A percentile compares a stretch with the other conserved stretches of the same genome.
Conservation (phyloP, 2,888 invertebrate genomes). For the Eugnorisma glareosa region DNA sequence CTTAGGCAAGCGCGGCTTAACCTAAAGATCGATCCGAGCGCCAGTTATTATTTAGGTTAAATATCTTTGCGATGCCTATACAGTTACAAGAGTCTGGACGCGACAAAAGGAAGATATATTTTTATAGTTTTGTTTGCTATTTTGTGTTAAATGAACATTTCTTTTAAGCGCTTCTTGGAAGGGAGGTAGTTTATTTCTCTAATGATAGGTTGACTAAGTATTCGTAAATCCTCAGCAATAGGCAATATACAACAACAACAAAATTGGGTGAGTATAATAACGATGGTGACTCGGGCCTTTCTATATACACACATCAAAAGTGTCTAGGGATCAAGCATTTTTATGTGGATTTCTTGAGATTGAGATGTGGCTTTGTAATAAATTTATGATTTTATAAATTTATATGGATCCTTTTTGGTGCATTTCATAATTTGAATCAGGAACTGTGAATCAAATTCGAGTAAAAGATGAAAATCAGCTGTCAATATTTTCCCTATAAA, state of each 20-base stretch:
- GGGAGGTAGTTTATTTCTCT: neutral
- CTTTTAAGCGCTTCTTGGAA: neutral
- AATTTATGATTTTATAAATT: no score
- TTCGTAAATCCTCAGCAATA: constrained; percentile 8
- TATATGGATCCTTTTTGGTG: no score
- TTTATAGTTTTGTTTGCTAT: neutral
- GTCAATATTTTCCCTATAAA: no score
- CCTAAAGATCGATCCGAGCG: no score
- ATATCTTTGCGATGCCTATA: neutral
- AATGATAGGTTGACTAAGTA: neutral
- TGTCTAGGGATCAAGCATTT: no score
- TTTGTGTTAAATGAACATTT: neutral
- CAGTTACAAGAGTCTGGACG: neutral
- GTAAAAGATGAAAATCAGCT: no score
- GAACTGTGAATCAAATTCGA: no score
- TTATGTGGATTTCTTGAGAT: no score
- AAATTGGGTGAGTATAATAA: neutral
- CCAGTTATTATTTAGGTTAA: neutral
- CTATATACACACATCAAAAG: no score
- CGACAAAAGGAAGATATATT: neutral
- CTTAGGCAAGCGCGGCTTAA: no score
- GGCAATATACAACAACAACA: constrained; percentile 23
- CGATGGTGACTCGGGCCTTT: neutral
- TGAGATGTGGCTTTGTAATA: no score
- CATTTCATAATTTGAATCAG: no score